Conservation (phyloP, 2,113 vertebrate genomes). For the Brachyistius frenatus region DNA sequence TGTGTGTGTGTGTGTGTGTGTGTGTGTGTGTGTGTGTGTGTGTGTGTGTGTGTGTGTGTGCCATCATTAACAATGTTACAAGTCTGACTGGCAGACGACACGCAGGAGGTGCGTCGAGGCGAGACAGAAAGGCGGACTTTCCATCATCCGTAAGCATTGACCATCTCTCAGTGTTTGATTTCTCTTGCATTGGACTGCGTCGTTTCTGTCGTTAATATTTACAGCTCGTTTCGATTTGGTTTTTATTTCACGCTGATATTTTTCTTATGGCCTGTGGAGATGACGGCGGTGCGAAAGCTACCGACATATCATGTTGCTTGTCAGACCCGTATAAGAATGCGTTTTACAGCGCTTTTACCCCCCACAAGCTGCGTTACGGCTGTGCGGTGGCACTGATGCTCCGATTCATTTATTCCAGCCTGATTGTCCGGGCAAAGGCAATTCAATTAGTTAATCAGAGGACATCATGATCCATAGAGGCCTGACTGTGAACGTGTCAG, state of each 20-base stretch:
- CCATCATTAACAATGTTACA: neutral
- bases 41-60: neutral
- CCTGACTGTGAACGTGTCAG: neutral
- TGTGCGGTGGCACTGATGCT: too few relatives aligned
- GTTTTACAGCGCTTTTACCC: too few relatives aligned
- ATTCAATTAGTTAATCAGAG: neutral
- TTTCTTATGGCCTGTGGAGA: neutral
- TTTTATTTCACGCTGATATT: neutral
- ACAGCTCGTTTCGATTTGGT: neutral
- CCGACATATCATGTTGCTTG: too few relatives aligned
- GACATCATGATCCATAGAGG: neutral
- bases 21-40: too few relatives aligned
- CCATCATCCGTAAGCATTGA: conserved; percentile 53
- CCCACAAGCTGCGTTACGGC: too few relatives aligned
- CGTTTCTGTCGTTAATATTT: neutral
- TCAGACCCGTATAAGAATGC: too few relatives aligned
- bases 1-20: too few relatives aligned
- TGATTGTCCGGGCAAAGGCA: too few relatives aligned
- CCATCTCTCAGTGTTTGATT: neutral
- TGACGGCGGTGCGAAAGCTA: neutral
- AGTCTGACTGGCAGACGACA: conserved; percentile 25
- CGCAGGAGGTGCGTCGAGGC: conserved; percentile 27
- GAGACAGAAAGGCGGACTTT: conserved; percentile 5
- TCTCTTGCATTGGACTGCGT: neutral
- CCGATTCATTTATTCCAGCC: too few relatives aligned